Evolutionary conservation across 1,140 invertebrate genomes (phyloP).

Genomic region (Mizuhopecten yessoensis): DNA sequence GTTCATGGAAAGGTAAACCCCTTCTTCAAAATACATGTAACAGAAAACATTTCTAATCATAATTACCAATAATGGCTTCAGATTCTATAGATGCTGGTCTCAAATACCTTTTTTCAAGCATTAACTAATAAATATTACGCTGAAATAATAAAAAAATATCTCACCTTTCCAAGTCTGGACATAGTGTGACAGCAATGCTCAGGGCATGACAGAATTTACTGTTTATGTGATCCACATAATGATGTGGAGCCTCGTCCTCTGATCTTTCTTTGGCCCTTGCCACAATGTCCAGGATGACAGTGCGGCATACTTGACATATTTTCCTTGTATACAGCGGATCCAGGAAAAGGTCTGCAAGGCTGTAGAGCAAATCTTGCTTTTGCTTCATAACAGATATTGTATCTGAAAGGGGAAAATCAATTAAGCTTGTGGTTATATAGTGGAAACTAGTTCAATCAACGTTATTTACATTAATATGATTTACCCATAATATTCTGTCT

Average conservation of each 20-base stretch:
- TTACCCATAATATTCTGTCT: too few relatives aligned
- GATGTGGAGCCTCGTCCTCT: not conserved
- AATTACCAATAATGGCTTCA: too few relatives aligned
- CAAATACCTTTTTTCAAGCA: too few relatives aligned
- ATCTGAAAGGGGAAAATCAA: too few relatives aligned
- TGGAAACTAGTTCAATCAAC: too few relatives aligned
- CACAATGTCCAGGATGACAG: slow-evolving; percentile 71
- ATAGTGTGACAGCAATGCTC: slow-evolving; percentile 63
- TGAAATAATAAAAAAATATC: not conserved
- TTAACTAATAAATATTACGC: too few relatives aligned
- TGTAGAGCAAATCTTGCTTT: slow-evolving; percentile 61
- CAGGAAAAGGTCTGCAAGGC: slow-evolving; percentile 68
- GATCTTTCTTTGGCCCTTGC: slow-evolving; percentile 59
- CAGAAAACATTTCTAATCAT: too few relatives aligned
- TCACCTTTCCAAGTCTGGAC: slow-evolving; percentile 68
- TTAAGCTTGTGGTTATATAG: too few relatives aligned
- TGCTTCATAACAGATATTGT: slow-evolving; percentile 43
- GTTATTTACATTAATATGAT: too few relatives aligned
- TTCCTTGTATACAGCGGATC: slow-evolving; percentile 66
- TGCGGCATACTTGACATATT: slow-evolving; percentile 63
- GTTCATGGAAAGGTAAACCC: too few relatives aligned
- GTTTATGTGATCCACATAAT: slow-evolving; percentile 42
- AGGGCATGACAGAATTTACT: slow-evolving; percentile 67
- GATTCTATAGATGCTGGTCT: too few relatives aligned
- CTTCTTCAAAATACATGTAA: too few relatives aligned